Percentiles rank a stretch among this genome's conserved stretches.
Conservation (phyloP, 2,797 vertebrate genomes). For the Choloepus didactylus region DNA sequence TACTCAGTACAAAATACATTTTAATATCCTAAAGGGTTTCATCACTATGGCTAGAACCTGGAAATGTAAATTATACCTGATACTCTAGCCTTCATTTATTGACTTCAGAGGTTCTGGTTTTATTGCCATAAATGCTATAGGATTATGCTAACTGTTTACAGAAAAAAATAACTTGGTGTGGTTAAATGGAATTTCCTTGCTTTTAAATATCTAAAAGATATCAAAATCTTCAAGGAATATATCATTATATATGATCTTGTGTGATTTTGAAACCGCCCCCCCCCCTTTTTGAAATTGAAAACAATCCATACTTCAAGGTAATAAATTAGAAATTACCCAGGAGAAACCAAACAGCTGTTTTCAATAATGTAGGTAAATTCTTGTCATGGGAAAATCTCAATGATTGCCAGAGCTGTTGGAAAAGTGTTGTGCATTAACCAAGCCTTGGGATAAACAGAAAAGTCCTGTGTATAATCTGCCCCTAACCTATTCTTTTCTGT, state of each 20-base stretch:
- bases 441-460: background rate
- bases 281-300: conserved; percentile 67
- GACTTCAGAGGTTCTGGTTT: conserved; percentile 71
- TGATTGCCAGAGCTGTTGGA: conserved; percentile 44
- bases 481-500: background rate
- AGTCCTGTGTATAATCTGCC: background rate
- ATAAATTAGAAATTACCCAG: conserved; percentile 73
- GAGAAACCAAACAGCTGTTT: conserved; percentile 80
- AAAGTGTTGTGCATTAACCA: conserved; percentile 55
- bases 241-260: conserved; percentile 61
- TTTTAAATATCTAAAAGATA: conserved; percentile 69
- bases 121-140: conserved; percentile 64
- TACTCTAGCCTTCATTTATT: conserved; percentile 57
- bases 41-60: conserved; percentile 75
- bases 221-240: conserved; percentile 60
- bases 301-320: conserved; percentile 73
- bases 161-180: conserved; percentile 66
- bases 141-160: conserved; percentile 62
- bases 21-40: conserved; percentile 81
- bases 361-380: conserved; percentile 82
- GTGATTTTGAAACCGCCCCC: conserved; percentile 7
- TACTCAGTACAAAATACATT: conserved; percentile 68
- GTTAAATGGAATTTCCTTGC: conserved; percentile 56
- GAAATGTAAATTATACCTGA: conserved; percentile 74
- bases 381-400: conserved; percentile 75